A percentile compares a stretch with the other conserved stretches of the same genome.
These are phyloP conservation scores for Temnothorax unifasciatus DNA, from an alignment of 2,888 invertebrate genomes.

Conservation along the genomic window DNA sequence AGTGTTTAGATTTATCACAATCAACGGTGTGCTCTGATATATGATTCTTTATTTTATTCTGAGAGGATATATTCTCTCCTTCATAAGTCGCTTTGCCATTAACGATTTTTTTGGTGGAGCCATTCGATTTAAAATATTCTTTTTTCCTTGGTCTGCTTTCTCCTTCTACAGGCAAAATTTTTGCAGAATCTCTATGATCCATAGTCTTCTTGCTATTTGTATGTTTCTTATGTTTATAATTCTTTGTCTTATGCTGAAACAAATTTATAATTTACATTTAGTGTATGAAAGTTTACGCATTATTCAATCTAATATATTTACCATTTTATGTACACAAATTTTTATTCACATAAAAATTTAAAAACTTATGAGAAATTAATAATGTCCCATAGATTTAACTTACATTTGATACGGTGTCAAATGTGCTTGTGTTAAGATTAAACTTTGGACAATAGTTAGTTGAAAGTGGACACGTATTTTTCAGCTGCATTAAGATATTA, in stretches of 20 bases:
- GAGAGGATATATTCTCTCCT: not conserved
- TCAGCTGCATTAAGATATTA: not conserved
- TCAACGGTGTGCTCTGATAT: not conserved
- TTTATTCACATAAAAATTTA: not conserved
- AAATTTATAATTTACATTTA: not conserved
- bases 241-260: slow-evolving; percentile 15
- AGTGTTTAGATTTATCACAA: not conserved
- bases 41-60: not conserved
- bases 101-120: not conserved
- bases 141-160: slow-evolving; percentile 9
- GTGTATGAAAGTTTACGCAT: not conserved
- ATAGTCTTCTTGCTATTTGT: not conserved
- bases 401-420: not conserved
- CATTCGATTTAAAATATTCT: not conserved
- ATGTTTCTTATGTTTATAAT: not conserved
- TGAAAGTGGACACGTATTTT: slow-evolving; percentile 9
- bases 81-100: not conserved
- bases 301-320: not conserved
- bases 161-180: not conserved
- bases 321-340: not conserved
- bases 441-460: not conserved
- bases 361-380: not conserved
- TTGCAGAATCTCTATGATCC: not conserved
- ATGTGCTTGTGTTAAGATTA: not conserved
- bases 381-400: slow-evolving; percentile 1